phyloP scores from a whole-genome alignment of 2,113 vertebrate species.

The Boleophthalmus pectinirostris region DNA sequence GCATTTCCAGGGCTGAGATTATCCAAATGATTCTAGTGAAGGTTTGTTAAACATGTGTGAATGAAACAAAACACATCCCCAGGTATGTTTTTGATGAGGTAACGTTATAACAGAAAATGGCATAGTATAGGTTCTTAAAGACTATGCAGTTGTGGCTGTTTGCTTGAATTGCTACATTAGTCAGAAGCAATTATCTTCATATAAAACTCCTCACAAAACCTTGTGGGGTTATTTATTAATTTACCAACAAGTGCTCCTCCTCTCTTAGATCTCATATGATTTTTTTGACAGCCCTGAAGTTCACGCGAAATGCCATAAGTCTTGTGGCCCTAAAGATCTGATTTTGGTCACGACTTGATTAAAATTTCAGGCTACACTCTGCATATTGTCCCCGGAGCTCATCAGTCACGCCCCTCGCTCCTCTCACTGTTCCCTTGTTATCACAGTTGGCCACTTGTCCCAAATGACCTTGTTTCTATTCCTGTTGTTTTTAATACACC shows the following conservation, averaged over 20 bases:
- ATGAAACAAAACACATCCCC: no score
- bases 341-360: constrained; percentile 33
- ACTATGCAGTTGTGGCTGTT: no score
- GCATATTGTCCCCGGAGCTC: constrained; percentile 40
- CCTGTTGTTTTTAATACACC: constrained; percentile 42
- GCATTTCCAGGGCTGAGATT: no score
- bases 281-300: not conserved
- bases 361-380: constrained; percentile 32
- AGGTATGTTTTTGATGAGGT: no score
- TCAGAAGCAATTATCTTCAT: no score
- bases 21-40: no score
- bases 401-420: constrained; percentile 45
- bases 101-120: no score
- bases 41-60: no score
- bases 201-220: no score
- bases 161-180: no score
- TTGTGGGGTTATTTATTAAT: not conserved
- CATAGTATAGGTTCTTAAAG: no score
- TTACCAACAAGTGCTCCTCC: not conserved
- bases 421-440: constrained; percentile 59
- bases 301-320: not conserved
- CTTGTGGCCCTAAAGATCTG: not conserved
- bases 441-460: constrained; percentile 48
- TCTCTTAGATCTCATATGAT: not conserved
- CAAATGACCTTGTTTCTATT: constrained; percentile 48